A percentile compares a stretch with the other conserved stretches of the same genome.
These are phyloP conservation scores for Megaceryle torquata DNA, from an alignment of 2,113 vertebrate species.

Conservation along the genomic window DNA sequence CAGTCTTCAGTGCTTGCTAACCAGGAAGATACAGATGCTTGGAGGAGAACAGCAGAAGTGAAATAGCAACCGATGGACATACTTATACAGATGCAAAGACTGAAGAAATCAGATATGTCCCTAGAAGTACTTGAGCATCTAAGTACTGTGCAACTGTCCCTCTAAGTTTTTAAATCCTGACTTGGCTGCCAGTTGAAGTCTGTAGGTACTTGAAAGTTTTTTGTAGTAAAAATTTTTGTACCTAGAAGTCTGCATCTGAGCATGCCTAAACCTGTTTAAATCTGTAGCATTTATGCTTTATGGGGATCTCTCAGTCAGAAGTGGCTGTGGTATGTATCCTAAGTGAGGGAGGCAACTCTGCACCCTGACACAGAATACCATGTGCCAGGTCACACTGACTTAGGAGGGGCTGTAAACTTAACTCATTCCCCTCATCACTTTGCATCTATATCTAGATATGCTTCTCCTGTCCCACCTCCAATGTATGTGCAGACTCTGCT, in stretches of 20 bases:
- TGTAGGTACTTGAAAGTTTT: background rate
- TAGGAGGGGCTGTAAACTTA: background rate
- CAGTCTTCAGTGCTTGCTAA: background rate
- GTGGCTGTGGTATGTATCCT: background rate
- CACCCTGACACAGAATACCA: background rate
- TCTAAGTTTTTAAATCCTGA: background rate
- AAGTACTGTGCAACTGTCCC: background rate
- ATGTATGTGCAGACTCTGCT: background rate
- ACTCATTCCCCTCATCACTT: background rate
- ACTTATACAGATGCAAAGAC: background rate
- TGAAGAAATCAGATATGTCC: background rate
- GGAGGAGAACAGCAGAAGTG: background rate
- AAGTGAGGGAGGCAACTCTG: background rate
- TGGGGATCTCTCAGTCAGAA: conserved; percentile 13
- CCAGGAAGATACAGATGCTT: background rate
- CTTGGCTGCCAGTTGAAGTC: background rate
- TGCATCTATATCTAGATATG: background rate
- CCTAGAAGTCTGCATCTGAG: background rate
- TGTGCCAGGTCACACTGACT: background rate
- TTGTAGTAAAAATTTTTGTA: background rate
- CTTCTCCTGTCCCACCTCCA: background rate
- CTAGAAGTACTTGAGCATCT: conserved; percentile 4
- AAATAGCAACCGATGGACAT: background rate
- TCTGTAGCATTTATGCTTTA: background rate
- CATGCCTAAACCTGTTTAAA: background rate